phyloP scores from a whole-genome alignment of 2,888 invertebrate genomes.

The Nemoura dubitans region DNA sequence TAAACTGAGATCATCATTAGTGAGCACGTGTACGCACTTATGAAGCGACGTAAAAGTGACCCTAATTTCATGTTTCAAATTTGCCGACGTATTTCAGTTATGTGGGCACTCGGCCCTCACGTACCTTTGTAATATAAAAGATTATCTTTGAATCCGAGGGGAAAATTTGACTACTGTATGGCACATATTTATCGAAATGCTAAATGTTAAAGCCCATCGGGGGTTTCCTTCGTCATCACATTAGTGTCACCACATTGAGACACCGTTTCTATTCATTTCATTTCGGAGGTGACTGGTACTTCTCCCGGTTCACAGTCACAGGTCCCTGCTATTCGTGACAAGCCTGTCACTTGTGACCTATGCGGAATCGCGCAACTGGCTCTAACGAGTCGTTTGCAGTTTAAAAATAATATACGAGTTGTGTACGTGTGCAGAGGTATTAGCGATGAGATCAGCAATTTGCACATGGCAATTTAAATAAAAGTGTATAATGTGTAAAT shows the following conservation, averaged over 20 bases:
- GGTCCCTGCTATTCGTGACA: no score
- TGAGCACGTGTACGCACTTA: not conserved
- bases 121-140: no score
- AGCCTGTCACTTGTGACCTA: not conserved
- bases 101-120: no score
- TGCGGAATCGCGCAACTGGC: not conserved
- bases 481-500: not conserved
- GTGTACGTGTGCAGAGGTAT: not conserved
- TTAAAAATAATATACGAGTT: not conserved
- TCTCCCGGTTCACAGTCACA: no score
- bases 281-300: no score
- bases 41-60: not conserved
- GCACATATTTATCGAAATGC: no score
- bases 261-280: no score
- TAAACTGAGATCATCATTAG: not conserved
- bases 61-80: not conserved
- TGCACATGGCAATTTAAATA: not conserved
- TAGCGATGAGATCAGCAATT: constrained; percentile 3
- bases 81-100: not conserved
- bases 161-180: no score
- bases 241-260: no score
- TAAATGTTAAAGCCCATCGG: no score
- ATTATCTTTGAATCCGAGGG: no score
- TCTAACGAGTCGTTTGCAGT: not conserved
- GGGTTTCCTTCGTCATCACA: no score